phyloP scores from a whole-genome alignment of 2,113 vertebrate genomes.

The Rhagologus leucostigma region DNA sequence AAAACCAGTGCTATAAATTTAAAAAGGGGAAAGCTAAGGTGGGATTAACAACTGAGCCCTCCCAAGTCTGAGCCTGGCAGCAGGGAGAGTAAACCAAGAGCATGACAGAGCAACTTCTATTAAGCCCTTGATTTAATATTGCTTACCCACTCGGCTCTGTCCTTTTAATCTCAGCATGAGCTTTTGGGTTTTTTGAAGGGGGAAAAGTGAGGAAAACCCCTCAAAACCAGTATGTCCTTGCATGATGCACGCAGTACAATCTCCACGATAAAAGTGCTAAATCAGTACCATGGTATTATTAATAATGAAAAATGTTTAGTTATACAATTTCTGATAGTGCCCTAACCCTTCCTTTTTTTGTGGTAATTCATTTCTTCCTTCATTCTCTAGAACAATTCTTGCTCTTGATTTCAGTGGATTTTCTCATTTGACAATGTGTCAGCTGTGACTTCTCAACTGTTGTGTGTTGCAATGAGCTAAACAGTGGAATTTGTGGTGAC shows the following conservation, averaged over 20 bases:
- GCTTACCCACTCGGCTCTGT: not conserved
- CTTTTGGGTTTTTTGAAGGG: not conserved
- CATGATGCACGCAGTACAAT: not conserved
- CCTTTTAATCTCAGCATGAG: not conserved
- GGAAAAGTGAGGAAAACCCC: accelerated
- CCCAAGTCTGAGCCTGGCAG: not conserved
- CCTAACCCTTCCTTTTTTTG: not conserved
- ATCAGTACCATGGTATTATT: not conserved
- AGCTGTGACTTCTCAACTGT: not conserved
- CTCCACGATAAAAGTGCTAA: not conserved
- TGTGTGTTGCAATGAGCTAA: not conserved
- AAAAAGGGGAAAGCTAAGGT: not conserved
- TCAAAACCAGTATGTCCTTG: not conserved
- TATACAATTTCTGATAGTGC: not conserved
- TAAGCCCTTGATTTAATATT: not conserved
- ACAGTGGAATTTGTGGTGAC: not conserved
- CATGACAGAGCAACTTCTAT: not conserved
- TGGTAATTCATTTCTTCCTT: not conserved
- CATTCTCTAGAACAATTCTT: not conserved
- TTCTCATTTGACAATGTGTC: not conserved
- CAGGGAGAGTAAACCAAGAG: not conserved
- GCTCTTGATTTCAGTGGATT: not conserved
- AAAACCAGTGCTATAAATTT: not conserved
- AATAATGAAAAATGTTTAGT: not conserved
- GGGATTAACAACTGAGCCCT: not conserved